These are phyloP conservation scores for Latrodectus geometricus DNA, from an alignment of 1,140 invertebrate genomes.

Conservation along the genomic window DNA sequence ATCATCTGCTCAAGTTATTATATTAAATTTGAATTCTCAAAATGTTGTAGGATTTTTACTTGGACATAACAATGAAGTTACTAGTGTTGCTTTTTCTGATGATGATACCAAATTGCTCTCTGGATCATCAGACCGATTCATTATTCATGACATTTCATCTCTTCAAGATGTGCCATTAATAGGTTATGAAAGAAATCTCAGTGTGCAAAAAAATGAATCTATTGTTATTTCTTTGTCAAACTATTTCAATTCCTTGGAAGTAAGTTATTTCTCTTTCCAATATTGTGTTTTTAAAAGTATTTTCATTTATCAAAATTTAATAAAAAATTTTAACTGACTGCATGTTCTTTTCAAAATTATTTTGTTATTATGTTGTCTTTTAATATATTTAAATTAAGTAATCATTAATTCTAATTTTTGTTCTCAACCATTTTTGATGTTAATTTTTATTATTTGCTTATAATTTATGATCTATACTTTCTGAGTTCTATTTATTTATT, in stretches of 20 bases:
- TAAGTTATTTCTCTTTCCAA: neutral
- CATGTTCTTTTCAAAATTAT: no score
- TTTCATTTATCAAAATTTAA: no score
- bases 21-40: conserved; percentile 1
- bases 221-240: conserved; percentile 6
- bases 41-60: neutral
- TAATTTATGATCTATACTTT: no score
- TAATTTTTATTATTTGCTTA: no score
- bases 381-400: no score
- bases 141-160: conserved; percentile 6
- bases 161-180: neutral
- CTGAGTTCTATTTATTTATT: no score
- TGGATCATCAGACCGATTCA: conserved; percentile 8
- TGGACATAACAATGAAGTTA: conserved; percentile 16
- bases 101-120: conserved; percentile 17
- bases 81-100: conserved; percentile 16
- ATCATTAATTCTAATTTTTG: no score
- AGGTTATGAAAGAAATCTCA: conserved; percentile 2
- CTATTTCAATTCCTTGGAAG: conserved; percentile 30
- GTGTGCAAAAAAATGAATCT: neutral
- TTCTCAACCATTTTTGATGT: no score
- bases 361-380: no score
- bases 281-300: neutral
- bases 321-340: no score
- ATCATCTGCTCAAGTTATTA: conserved; percentile 15